Evolutionary conservation across 2,113 vertebrate species (phyloP).

Genomic region (Tachysurus fulvidraco): DNA sequence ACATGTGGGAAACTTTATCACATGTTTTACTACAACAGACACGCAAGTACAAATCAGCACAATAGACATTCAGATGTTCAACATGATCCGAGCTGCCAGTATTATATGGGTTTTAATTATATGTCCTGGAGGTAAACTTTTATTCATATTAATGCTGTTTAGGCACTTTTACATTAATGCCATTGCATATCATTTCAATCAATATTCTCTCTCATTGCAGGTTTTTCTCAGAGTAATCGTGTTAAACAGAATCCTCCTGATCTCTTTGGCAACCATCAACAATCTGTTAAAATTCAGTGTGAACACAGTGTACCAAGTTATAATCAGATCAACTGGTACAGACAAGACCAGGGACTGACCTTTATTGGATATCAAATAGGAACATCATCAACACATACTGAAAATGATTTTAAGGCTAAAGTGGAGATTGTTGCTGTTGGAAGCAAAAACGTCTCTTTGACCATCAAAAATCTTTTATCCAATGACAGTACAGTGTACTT

Average conservation of each 20-base stretch:
- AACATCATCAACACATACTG: not conserved
- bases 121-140: not conserved
- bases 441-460: not conserved
- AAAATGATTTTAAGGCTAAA: not conserved
- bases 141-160: not conserved
- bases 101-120: slow-evolving; percentile 16
- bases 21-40: not conserved
- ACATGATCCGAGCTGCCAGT: slow-evolving; percentile 3
- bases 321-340: slow-evolving; percentile 21
- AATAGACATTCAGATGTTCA: not conserved
- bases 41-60: not conserved
- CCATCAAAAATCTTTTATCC: slow-evolving; percentile 18
- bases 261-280: not conserved
- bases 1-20: not conserved
- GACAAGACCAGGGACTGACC: not conserved
- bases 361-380: not conserved
- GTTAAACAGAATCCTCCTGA: slow-evolving; percentile 42
- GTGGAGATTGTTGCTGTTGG: slow-evolving; percentile 23
- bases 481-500: slow-evolving; percentile 39
- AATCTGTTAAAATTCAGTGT: slow-evolving; percentile 44
- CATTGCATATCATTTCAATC: not conserved
- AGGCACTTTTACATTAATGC: not conserved
- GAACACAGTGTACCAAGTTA: slow-evolving; percentile 40
- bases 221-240: slow-evolving; percentile 12
- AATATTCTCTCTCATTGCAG: slow-evolving; percentile 16